phyloP scores from a whole-genome alignment of 2,888 invertebrate genomes.

The Hirtodrosophila histrioides region DNA sequence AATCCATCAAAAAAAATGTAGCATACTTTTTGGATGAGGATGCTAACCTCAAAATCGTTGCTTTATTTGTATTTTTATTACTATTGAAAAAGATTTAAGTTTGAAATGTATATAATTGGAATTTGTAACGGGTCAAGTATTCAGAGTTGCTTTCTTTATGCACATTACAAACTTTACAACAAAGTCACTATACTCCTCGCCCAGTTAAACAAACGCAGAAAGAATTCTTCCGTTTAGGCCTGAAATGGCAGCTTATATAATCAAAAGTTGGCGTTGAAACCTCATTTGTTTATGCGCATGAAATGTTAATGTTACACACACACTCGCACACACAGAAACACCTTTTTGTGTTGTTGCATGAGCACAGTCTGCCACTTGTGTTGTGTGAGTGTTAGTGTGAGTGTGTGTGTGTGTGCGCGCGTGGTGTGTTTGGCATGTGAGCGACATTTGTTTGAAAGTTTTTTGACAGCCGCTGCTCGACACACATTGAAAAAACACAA shows the following conservation, averaged over 20 bases:
- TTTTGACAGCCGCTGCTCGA: constrained; percentile 65
- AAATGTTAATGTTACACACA: constrained; percentile 71
- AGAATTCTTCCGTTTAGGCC: constrained; percentile 33
- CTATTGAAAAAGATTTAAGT: too few species aligned
- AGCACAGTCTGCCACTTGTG: constrained; percentile 38
- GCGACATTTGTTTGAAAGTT: constrained; percentile 79
- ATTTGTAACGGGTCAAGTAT: too few species aligned
- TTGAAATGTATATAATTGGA: too few species aligned
- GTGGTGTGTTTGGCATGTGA: constrained; percentile 63
- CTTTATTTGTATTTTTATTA: too few species aligned
- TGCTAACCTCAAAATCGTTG: too few species aligned
- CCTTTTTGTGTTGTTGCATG: constrained; percentile 28
- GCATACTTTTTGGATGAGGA: too few species aligned
- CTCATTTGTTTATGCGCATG: constrained; percentile 74
- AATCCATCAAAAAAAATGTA: too few species aligned
- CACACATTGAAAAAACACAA: constrained; percentile 38
- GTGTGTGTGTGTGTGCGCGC: constrained; percentile 38
- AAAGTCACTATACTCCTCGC: constrained; percentile 12
- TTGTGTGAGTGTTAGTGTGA: constrained; percentile 7
- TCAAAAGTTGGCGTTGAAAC: constrained; percentile 69
- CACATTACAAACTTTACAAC: constrained; percentile 30
- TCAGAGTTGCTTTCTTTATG: constrained; percentile 7
- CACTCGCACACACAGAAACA: constrained; percentile 34
- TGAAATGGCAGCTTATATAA: constrained; percentile 58
- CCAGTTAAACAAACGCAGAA: constrained; percentile 23